Evolutionary conservation across 1,140 invertebrate species (phyloP).

Genomic region (Rhynchophorus ferrugineus): DNA sequence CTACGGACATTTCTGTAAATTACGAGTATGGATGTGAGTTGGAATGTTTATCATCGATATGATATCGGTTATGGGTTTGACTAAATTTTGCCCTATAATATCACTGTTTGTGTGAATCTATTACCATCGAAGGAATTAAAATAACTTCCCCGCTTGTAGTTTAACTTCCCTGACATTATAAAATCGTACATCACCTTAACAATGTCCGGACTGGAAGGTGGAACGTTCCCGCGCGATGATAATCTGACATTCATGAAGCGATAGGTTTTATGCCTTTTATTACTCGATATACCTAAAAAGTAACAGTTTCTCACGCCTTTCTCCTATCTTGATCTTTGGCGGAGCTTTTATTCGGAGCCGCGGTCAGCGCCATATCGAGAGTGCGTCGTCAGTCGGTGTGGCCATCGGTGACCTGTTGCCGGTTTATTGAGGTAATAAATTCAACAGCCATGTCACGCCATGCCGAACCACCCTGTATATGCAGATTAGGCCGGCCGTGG

Average conservation of each 20-base stretch:
- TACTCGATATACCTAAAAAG: neutral
- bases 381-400: conserved; percentile 9
- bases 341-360: neutral
- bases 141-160: no score
- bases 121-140: no score
- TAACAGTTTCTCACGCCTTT: neutral
- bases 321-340: neutral
- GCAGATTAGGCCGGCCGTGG: conserved; percentile 3
- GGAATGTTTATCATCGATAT: no score
- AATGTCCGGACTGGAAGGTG: no score
- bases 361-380: neutral
- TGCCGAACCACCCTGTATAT: conserved; percentile 16
- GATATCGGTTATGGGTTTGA: no score
- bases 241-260: neutral
- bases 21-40: no score
- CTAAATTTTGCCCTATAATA: no score
- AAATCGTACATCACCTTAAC: no score
- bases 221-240: neutral
- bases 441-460: conserved; percentile 9
- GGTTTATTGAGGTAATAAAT: conserved; percentile 14
- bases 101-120: no score
- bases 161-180: no score
- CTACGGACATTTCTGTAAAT: no score
- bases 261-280: neutral
- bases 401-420: neutral